Percentiles rank a stretch among this genome's conserved stretches.
These are phyloP conservation scores for Formica exsecta DNA, from an alignment of 1,140 invertebrate species.

Conservation along the genomic window DNA sequence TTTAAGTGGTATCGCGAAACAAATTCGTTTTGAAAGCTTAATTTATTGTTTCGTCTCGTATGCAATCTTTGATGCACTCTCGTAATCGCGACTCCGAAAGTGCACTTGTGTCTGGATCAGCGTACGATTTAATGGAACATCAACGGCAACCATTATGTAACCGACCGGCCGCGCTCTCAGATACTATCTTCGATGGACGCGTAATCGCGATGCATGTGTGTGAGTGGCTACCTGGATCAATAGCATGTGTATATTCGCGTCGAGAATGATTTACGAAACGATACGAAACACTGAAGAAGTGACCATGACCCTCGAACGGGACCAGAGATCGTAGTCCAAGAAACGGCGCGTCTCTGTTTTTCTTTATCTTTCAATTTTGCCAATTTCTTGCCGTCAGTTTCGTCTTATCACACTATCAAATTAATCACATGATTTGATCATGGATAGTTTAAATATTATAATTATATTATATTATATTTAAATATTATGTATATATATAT, in stretches of 20 bases:
- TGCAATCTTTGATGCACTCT: neutral
- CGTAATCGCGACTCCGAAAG: conserved; percentile 31
- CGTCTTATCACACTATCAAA: conserved; percentile 15
- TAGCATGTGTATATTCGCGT: conserved; percentile 40
- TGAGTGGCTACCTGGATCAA: conserved; percentile 58
- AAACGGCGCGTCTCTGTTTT: conserved; percentile 21
- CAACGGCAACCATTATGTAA: conserved; percentile 51
- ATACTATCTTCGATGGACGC: conserved; percentile 57
- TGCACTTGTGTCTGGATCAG: conserved; percentile 21
- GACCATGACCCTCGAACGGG: conserved; percentile 52
- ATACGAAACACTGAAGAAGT: conserved; percentile 21
- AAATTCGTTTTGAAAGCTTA: neutral
- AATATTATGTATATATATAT: neutral
- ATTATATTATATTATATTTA: neutral
- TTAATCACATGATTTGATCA: conserved; percentile 23
- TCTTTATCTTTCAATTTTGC: conserved; percentile 25
- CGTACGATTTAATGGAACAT: conserved; percentile 53
- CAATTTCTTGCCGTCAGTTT: neutral
- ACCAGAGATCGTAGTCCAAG: conserved; percentile 40
- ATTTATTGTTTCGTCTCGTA: conserved; percentile 9
- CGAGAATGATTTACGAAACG: conserved; percentile 43
- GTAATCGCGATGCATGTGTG: conserved; percentile 45
- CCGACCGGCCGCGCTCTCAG: neutral
- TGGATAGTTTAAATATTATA: neutral
- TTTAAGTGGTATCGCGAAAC: conserved; percentile 6